Base-by-base conservation (phyloP, 1,140 invertebrate genomes). In the Chymomyza costata region DNA sequence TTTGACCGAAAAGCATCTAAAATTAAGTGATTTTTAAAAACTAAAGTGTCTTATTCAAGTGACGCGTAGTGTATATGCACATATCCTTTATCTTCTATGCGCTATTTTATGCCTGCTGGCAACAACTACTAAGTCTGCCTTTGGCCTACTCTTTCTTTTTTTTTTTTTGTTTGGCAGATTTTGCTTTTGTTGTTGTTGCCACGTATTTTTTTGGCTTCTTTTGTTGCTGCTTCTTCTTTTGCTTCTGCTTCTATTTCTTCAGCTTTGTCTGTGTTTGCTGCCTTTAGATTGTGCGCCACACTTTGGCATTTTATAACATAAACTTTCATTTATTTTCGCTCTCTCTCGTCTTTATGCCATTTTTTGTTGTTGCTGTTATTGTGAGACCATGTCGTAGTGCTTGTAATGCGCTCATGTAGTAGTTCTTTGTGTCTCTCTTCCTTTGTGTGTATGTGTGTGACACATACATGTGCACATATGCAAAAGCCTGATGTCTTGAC, bases 261-360 rank as follows among this genome's bases (percentile, higher is more conserved):
- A 41, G 19, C 6, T 54, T 21, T 17, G 6, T 11, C 13, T 35
- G 35, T 39, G 34, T 51, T 13, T 62, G 39, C 62, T 57, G 62
- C 57, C 70, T 71, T 80, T 80, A 78, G 73, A 80, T 78, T 78
- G 63, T 67, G 56, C 56, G 69, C 66, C 67, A 67, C 71, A 80
- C 73, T 78, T 71, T 80, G 73, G 54, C 73, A 80, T 80, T 78
- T 78, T 78, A 78, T 78, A 78, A 80, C 73, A 80, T 78, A 78
- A 78, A 78, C 67, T 78, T 78, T 78, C 73, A 78, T 78, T 78
- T 78, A 66, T 68, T 80, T 78, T 68, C 64, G 64, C 65, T 58
- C 67, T 58, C 65, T 70, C 57, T 66, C 39, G 32, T 17, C 17
- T 38, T 14, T 41, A 25, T 32, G 46, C 50, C 56, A 60, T 40